Conservation (phyloP, 2,888 invertebrate genomes). For the Phasia obesa region DNA sequence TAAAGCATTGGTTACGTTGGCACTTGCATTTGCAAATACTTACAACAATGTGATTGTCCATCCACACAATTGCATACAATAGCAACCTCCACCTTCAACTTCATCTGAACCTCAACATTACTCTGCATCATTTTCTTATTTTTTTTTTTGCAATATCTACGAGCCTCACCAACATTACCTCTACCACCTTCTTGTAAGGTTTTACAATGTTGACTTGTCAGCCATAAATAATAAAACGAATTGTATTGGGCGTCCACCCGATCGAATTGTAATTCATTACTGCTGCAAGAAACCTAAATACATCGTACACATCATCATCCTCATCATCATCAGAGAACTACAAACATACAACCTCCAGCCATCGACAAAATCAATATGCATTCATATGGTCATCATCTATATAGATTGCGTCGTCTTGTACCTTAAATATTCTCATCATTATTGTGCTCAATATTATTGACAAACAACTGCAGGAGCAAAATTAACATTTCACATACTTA, state of each 20-base stretch:
- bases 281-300: conserved; percentile 62
- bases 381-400: conserved; percentile 25
- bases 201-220: conserved; percentile 71
- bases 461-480: conserved; percentile 59
- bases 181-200: conserved; percentile 26
- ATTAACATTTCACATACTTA: conserved; percentile 55
- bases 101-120: conserved; percentile 54
- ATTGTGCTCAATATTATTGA: conserved; percentile 57
- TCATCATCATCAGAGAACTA: conserved; percentile 31
- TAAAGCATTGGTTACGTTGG: conserved; percentile 69
- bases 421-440: conserved; percentile 56
- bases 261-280: conserved; percentile 73
- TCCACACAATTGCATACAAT: conserved; percentile 3
- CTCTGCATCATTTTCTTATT: conserved; percentile 16
- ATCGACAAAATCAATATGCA: conserved; percentile 48
- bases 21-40: conserved; percentile 45
- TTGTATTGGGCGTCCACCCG: conserved; percentile 74
- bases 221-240: conserved; percentile 76
- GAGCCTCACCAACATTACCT: conserved; percentile 11
- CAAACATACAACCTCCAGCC: conserved; percentile 61
- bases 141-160: conserved; percentile 16
- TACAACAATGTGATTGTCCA: too few relatives aligned
- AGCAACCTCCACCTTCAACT: conserved; percentile 64
- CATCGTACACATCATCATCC: conserved; percentile 34
- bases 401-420: neutral